Conservation (phyloP, 2,113 vertebrate species). For the Serinus canaria region DNA sequence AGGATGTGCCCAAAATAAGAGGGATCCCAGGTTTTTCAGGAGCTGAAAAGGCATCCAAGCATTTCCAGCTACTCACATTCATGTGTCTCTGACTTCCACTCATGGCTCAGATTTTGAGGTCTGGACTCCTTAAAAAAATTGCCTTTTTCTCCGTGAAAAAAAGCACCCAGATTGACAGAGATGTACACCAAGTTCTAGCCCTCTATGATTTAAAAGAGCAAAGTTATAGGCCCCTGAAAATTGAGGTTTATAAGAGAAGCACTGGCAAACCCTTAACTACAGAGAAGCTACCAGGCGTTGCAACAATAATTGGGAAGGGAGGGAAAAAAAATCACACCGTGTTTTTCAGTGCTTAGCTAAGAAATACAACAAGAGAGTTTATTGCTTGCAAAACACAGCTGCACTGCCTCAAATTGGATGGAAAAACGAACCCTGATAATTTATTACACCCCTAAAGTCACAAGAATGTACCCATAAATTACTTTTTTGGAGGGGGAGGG, state of each 20-base stretch:
- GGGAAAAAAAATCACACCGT: slow-evolving; percentile 46
- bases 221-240: slow-evolving; percentile 59
- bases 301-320: slow-evolving; percentile 66
- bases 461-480: slow-evolving; percentile 76
- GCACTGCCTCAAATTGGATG: slow-evolving; percentile 77
- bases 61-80: neutral
- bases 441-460: slow-evolving; percentile 79
- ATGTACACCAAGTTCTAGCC: neutral
- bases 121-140: neutral
- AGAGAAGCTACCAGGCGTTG: slow-evolving; percentile 63
- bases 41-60: neutral
- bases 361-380: slow-evolving; percentile 72
- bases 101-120: neutral
- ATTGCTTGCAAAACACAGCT: slow-evolving; percentile 76
- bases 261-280: slow-evolving; percentile 65
- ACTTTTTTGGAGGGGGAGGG: slow-evolving; percentile 60
- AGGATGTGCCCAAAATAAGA: neutral
- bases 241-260: slow-evolving; percentile 65
- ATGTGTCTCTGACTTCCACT: neutral
- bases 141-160: neutral
- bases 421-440: slow-evolving; percentile 74
- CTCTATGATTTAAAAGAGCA: slow-evolving; percentile 55
- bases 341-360: slow-evolving; percentile 72
- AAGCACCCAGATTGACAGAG: neutral
- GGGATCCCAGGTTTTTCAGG: neutral